Conservation (phyloP, 2,888 invertebrate species). For the Tiliacea aurago region DNA sequence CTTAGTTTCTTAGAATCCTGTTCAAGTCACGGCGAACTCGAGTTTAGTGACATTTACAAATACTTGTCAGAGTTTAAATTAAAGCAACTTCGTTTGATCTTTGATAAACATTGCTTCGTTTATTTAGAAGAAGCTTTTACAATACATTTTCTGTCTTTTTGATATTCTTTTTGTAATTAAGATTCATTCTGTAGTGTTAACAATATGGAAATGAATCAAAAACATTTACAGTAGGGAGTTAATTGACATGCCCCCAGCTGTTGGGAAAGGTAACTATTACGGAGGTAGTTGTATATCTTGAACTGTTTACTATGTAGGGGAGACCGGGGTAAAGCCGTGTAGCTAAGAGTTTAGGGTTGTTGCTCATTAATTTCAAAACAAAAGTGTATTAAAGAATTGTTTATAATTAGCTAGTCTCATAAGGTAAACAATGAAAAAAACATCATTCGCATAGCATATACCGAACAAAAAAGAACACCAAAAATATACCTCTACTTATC, state of each 20-base stretch:
- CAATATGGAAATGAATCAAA: conserved; percentile 31
- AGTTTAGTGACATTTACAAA: conserved; percentile 33
- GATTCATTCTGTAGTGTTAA: background rate
- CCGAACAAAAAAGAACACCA: background rate
- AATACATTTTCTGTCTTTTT: background rate
- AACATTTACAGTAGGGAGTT: conserved; percentile 31
- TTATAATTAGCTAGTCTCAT: too few relatives aligned
- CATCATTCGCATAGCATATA: background rate
- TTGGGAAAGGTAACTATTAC: conserved; percentile 10
- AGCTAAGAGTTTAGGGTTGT: background rate
- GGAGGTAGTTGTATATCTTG: background rate
- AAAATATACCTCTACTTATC: too few relatives aligned
- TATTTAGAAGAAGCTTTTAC: conserved; percentile 3
- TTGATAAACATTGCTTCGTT: conserved; percentile 11
- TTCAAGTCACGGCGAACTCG: conserved; percentile 15
- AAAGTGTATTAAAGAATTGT: background rate
- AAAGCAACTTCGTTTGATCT: conserved; percentile 11
- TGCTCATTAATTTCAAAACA: background rate
- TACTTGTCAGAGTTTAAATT: conserved; percentile 22
- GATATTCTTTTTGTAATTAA: background rate
- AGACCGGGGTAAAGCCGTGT: background rate
- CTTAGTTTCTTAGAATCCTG: conserved; percentile 8
- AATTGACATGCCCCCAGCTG: conserved; percentile 32
- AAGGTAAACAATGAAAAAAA: background rate
- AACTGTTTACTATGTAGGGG: background rate